Conservation (phyloP, 2,797 vertebrate species). For the Gymnothorax javanicus region DNA sequence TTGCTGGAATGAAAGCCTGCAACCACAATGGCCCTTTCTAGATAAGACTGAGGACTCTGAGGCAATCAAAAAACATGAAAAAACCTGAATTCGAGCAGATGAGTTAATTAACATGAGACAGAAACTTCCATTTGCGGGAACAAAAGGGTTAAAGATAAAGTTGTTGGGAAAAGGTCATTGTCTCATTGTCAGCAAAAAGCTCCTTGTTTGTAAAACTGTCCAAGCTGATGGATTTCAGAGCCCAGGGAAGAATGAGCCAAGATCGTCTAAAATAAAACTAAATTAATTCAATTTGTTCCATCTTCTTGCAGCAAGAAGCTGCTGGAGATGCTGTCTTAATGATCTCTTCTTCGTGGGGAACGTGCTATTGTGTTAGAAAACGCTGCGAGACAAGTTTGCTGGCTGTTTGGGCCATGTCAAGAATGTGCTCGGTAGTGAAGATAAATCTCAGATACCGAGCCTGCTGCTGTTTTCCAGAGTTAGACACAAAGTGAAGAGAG, state of each 20-base stretch:
- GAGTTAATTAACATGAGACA: too few species aligned
- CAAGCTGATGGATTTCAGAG: constrained; percentile 31
- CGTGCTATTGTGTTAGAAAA: constrained; percentile 22
- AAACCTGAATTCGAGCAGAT: too few species aligned
- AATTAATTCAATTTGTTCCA: constrained; percentile 31
- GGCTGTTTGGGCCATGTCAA: neutral
- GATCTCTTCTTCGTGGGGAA: constrained; percentile 34
- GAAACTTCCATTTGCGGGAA: neutral
- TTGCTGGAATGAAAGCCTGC: too few species aligned
- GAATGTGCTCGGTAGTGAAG: neutral
- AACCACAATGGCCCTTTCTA: too few species aligned
- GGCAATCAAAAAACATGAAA: too few species aligned
- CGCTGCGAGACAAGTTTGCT: constrained; percentile 21
- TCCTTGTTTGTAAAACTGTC: constrained; percentile 30
- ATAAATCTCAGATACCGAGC: constrained; percentile 9
- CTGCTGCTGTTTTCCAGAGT: neutral
- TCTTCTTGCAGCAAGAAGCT: constrained; percentile 25
- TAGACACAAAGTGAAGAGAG: neutral
- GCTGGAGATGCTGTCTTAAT: constrained; percentile 29
- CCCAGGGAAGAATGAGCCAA: neutral
- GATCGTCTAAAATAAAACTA: constrained; percentile 23
- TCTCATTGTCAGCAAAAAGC: constrained; percentile 15
- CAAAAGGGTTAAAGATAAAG: constrained; percentile 35
- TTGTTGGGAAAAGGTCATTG: constrained; percentile 37
- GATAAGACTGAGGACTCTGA: too few species aligned